Evolutionary conservation across 2,797 vertebrate species (phyloP).

Genomic region (Microctenopoma steveboyesi): DNA sequence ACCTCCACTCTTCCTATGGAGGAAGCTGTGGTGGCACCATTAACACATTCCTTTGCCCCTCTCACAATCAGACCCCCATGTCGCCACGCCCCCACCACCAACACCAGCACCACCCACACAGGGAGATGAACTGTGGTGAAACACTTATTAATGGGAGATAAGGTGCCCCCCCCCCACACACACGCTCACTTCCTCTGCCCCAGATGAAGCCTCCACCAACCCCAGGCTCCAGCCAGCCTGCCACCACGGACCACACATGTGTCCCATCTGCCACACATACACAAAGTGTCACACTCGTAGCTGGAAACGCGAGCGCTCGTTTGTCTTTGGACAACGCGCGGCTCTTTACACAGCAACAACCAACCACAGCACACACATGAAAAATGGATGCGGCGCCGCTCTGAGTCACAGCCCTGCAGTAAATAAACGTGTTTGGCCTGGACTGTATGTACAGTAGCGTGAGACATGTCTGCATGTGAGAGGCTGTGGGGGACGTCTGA

Average conservation of each 20-base stretch:
- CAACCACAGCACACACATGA: constrained; percentile 46
- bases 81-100: constrained; percentile 26
- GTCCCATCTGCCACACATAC: constrained; percentile 80
- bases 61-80: constrained; percentile 52
- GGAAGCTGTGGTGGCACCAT: constrained; percentile 79
- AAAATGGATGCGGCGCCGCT: constrained; percentile 25
- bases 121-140: constrained; percentile 47
- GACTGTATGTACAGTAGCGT: constrained; percentile 38
- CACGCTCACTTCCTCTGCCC: constrained; percentile 25
- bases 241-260: constrained; percentile 85
- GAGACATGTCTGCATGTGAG: constrained; percentile 33
- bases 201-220: constrained; percentile 68
- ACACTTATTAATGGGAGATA: constrained; percentile 64
- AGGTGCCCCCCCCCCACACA: constrained; percentile 31
- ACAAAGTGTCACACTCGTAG: constrained; percentile 51
- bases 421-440: constrained; percentile 6
- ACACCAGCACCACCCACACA: constrained; percentile 7
- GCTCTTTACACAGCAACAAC: constrained; percentile 42
- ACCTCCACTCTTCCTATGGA: constrained; percentile 43
- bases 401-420: constrained; percentile 14
- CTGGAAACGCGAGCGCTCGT: constrained; percentile 45
- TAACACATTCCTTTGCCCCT: constrained; percentile 79
- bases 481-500: constrained; percentile 19
- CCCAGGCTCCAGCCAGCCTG: constrained; percentile 82
- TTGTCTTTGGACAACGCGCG: constrained; percentile 59